Conservation (phyloP, 2,888 invertebrate species). For the Limenitis arthemis region DNA sequence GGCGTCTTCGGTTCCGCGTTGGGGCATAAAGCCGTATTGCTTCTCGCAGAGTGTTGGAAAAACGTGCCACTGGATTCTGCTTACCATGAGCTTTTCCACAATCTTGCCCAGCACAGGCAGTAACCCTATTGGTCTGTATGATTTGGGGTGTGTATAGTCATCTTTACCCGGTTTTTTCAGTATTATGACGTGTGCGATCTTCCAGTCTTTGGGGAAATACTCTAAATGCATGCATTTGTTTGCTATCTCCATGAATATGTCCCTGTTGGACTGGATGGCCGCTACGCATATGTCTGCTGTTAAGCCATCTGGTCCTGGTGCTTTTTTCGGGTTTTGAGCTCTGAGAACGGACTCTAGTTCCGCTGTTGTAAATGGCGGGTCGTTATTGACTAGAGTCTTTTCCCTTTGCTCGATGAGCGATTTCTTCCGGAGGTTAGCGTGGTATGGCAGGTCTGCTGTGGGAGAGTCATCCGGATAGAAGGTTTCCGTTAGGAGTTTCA, state of each 20-base stretch:
- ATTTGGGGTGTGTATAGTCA: too few relatives aligned
- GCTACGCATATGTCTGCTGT: constrained; percentile 27
- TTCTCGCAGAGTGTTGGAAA: too few relatives aligned
- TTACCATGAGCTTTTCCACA: constrained; percentile 14
- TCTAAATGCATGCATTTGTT: constrained; percentile 23
- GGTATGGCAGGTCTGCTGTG: constrained; percentile 1
- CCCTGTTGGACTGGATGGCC: constrained; percentile 8
- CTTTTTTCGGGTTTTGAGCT: constrained; percentile 17
- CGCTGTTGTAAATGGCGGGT: constrained; percentile 9
- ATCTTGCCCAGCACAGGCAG: constrained; percentile 21
- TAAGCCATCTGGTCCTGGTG: constrained; percentile 25
- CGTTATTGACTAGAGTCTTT: neutral
- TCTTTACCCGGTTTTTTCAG: constrained; percentile 24
- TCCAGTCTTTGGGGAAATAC: constrained; percentile 22
- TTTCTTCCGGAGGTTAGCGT: neutral
- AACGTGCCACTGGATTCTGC: constrained; percentile 9
- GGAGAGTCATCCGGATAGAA: constrained; percentile 22
- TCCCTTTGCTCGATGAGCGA: neutral
- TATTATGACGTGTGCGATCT: constrained; percentile 20
- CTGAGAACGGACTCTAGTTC: constrained; percentile 9
- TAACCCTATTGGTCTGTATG: too few relatives aligned
- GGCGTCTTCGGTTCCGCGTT: neutral
- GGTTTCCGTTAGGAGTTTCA: constrained; percentile 17
- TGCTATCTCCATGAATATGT: constrained; percentile 12
- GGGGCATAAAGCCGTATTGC: constrained; percentile 1